phyloP scores from a whole-genome alignment of 2,113 vertebrate genomes.

The Elgaria multicarinata region DNA sequence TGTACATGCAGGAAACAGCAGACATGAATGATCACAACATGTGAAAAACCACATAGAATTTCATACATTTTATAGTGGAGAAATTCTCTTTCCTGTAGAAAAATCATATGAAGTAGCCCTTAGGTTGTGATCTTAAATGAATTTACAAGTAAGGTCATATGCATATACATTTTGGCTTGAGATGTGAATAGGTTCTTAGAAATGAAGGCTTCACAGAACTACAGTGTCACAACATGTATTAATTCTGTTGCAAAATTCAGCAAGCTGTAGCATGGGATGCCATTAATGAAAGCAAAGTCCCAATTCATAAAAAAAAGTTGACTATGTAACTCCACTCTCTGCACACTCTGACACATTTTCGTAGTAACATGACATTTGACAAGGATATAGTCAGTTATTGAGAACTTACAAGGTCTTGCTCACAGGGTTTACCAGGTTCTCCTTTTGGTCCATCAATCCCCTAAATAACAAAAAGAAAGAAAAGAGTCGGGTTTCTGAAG shows the following conservation, averaged over 20 bases:
- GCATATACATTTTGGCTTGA: background rate
- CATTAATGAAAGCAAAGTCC: background rate
- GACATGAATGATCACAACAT: background rate
- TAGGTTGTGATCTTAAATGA: background rate
- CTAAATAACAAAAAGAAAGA: slow-evolving; percentile 61
- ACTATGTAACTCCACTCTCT: background rate
- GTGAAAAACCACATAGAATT: background rate
- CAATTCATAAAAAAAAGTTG: fast-evolving
- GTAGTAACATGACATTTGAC: background rate
- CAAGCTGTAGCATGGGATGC: background rate
- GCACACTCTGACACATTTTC: fast-evolving
- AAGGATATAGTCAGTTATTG: background rate
- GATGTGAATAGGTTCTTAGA: background rate
- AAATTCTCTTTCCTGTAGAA: background rate
- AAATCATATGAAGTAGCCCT: background rate
- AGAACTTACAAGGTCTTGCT: slow-evolving; percentile 86
- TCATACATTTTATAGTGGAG: background rate
- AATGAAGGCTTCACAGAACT: background rate
- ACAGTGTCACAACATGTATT: fast-evolving
- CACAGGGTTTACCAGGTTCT: slow-evolving; percentile 77
- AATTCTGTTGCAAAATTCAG: background rate
- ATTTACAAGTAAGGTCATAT: no score
- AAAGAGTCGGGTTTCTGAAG: fast-evolving
- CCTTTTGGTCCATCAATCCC: slow-evolving; percentile 89
- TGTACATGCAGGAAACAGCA: background rate